A percentile compares a stretch with the other conserved stretches of the same genome.
phyloP scores from a whole-genome alignment of 2,113 vertebrate genomes.

The Mystacornis crossleyi region DNA sequence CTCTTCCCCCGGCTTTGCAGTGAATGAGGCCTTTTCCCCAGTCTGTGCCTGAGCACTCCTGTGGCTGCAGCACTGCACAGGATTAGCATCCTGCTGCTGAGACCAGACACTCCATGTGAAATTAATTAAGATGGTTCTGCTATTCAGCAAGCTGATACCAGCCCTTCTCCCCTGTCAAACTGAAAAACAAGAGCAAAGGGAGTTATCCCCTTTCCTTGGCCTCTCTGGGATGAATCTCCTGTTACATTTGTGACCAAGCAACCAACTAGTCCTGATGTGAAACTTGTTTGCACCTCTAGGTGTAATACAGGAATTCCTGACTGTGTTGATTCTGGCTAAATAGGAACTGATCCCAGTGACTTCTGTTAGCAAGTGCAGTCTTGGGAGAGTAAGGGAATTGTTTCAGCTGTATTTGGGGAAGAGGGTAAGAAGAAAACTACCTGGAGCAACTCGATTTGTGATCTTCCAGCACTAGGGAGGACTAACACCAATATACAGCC shows the following conservation, averaged over 20 bases:
- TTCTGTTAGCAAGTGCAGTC: neutral
- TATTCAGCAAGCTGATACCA: neutral
- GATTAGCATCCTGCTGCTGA: conserved; percentile 19
- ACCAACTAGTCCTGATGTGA: neutral
- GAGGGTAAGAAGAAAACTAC: neutral
- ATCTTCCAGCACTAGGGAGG: neutral
- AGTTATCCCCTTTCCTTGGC: conserved; percentile 14
- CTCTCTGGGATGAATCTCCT: neutral
- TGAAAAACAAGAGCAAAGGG: conserved; percentile 19
- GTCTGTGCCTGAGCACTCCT: neutral
- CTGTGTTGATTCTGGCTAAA: conserved; percentile 21
- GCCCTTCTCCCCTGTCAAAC: neutral
- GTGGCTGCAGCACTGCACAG: neutral
- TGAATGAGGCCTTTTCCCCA: neutral
- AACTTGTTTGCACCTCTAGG: conserved; percentile 15
- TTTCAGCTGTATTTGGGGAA: neutral
- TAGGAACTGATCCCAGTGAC: neutral
- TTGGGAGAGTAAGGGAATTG: neutral
- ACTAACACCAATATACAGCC: too few species aligned
- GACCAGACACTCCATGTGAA: conserved; percentile 15
- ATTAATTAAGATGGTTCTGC: conserved; percentile 45
- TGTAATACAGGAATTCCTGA: neutral
- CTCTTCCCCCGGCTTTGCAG: neutral
- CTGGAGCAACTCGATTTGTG: neutral
- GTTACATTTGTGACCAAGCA: conserved; percentile 9